These are phyloP conservation scores for Oostethus manadensis DNA, from an alignment of 2,113 vertebrate genomes.

Conservation along the genomic window DNA sequence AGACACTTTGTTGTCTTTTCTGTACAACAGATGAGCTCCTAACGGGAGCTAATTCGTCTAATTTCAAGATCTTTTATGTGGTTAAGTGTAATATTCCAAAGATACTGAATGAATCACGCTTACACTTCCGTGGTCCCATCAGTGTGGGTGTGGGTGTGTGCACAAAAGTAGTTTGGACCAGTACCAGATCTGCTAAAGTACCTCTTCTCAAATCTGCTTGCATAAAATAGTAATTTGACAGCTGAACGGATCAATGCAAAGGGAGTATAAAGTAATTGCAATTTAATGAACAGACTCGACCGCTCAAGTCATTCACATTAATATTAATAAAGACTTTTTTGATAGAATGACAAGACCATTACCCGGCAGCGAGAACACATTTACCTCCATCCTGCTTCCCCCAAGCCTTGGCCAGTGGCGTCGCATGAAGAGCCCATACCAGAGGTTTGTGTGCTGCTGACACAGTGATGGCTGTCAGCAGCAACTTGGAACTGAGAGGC, in stretches of 20 bases:
- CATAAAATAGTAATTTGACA: slow-evolving; percentile 8
- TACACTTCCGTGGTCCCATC: not conserved
- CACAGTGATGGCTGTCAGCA: slow-evolving; percentile 33
- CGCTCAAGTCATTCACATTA: slow-evolving; percentile 9
- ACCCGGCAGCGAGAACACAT: slow-evolving; percentile 20
- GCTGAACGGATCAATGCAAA: slow-evolving; percentile 5
- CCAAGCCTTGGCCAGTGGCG: slow-evolving; percentile 35
- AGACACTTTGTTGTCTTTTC: not conserved
- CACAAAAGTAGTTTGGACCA: too few species aligned
- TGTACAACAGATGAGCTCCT: slow-evolving; percentile 3
- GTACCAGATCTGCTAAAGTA: not conserved
- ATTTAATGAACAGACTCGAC: not conserved
- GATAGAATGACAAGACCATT: slow-evolving; percentile 12
- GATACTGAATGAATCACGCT: not conserved
- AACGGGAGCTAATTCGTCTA: slow-evolving; percentile 1
- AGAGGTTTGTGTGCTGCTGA: slow-evolving; percentile 23
- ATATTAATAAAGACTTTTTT: slow-evolving; percentile 1
- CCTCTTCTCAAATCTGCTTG: not conserved
- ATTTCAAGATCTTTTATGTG: slow-evolving; percentile 6
- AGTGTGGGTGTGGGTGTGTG: too few species aligned
- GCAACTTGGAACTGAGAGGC: slow-evolving; percentile 57
- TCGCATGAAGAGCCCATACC: slow-evolving; percentile 31
- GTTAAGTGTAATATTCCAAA: not conserved
- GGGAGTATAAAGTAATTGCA: not conserved
- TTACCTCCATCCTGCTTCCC: slow-evolving; percentile 60